A percentile compares a stretch with the other conserved stretches of the same genome.
Conservation (phyloP, 2,113 vertebrate genomes). For the Pyrgilauda ruficollis region DNA sequence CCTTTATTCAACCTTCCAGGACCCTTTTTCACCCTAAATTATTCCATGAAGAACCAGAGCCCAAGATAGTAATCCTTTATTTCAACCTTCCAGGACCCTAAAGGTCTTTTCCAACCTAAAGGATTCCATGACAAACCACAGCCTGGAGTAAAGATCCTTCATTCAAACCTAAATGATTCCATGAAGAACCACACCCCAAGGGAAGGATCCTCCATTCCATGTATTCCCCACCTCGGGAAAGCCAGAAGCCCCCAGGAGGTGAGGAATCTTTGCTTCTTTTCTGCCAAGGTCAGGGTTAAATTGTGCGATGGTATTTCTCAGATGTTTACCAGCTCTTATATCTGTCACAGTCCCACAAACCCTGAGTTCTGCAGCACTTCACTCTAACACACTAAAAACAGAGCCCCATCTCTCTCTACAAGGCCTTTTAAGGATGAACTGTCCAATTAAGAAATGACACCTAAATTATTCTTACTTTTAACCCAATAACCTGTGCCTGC, state of each 20-base stretch:
- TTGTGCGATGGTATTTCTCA: too few relatives aligned
- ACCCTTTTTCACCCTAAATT: not conserved
- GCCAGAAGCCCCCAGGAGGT: not conserved
- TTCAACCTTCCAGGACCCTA: not conserved
- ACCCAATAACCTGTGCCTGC: not conserved
- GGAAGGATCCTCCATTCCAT: accelerated
- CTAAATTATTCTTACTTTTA: not conserved
- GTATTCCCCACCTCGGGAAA: not conserved
- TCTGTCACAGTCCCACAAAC: not conserved
- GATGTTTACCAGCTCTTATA: too few relatives aligned
- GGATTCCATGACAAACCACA: not conserved
- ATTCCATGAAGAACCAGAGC: too few relatives aligned
- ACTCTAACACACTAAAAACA: not conserved
- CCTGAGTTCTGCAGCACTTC: not conserved
- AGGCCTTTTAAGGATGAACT: too few relatives aligned
- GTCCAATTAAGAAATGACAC: not conserved
- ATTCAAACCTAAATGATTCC: not conserved
- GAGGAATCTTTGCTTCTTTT: not conserved
- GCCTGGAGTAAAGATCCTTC: accelerated
- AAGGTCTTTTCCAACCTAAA: too few relatives aligned
- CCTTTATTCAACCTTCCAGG: not conserved
- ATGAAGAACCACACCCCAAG: too few relatives aligned
- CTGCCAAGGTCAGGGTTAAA: too few relatives aligned
- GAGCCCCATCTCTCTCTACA: not conserved
- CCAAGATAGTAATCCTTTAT: too few relatives aligned